These are phyloP conservation scores for Drosophila neocordata DNA, from an alignment of 1,140 invertebrate genomes.

Conservation along the genomic window DNA sequence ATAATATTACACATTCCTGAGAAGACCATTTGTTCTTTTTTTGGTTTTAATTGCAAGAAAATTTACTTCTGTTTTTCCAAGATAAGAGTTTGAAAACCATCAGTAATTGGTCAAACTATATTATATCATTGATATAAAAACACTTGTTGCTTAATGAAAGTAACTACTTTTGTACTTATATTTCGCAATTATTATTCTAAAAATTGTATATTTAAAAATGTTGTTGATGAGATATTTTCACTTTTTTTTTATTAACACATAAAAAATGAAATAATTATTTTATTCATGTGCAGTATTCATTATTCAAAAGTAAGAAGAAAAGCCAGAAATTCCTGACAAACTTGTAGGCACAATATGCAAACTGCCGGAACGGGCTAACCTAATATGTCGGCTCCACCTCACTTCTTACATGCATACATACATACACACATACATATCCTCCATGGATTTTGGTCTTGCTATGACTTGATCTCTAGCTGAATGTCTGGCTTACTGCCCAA, in stretches of 20 bases:
- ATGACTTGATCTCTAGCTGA: conserved; percentile 17
- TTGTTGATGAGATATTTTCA: conserved; percentile 42
- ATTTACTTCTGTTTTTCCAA: too few relatives aligned
- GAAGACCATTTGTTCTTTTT: too few relatives aligned
- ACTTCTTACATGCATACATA: not conserved
- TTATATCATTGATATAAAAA: too few relatives aligned
- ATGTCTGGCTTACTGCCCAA: conserved; percentile 49
- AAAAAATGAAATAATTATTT: conserved; percentile 39
- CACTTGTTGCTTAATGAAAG: too few relatives aligned
- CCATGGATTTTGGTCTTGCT: not conserved
- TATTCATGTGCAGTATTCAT: conserved; percentile 37
- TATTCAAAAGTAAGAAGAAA: conserved; percentile 60
- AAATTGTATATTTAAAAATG: too few relatives aligned
- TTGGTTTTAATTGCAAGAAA: too few relatives aligned
- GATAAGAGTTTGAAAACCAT: too few relatives aligned
- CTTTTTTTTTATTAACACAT: conserved; percentile 47
- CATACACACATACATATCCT: too few relatives aligned
- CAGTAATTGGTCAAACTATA: too few relatives aligned
- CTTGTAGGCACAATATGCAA: conserved; percentile 54
- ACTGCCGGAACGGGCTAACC: conserved; percentile 55
- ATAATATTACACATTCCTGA: too few relatives aligned
- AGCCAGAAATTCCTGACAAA: conserved; percentile 76
- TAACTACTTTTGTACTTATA: too few relatives aligned
- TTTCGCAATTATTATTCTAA: too few relatives aligned
- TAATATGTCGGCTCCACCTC: conserved; percentile 30